These are phyloP conservation scores for Troides oblongomaculatus DNA, from an alignment of 2,888 invertebrate genomes.

Conservation along the genomic window DNA sequence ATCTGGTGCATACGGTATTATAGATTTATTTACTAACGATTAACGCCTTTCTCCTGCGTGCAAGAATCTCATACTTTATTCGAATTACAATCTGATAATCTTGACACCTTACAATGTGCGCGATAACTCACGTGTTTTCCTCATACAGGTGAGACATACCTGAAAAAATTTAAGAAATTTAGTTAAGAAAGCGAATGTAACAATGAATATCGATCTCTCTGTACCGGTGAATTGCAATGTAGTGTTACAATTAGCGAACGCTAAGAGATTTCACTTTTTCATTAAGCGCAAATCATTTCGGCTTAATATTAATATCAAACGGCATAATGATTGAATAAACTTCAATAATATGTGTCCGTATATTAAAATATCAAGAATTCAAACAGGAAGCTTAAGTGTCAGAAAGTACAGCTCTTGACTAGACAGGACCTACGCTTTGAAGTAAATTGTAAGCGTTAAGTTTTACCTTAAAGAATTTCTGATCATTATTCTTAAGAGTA, in stretches of 20 bases:
- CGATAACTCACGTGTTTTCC: conserved; percentile 16
- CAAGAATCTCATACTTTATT: conserved; percentile 16
- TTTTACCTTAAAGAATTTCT: no score
- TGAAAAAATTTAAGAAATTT: conserved; percentile 23
- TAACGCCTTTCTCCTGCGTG: conserved; percentile 19
- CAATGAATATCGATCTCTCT: conserved; percentile 8
- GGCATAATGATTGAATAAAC: no score
- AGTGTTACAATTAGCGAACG: background rate
- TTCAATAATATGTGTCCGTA: no score
- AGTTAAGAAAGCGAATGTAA: conserved; percentile 12
- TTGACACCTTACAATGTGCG: conserved; percentile 16
- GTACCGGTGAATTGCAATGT: background rate
- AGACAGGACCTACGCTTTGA: no score
- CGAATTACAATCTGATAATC: conserved; percentile 11
- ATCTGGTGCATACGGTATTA: background rate
- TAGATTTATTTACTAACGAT: conserved; percentile 4
- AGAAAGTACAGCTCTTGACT: no score
- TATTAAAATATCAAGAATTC: no score
- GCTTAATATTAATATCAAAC: background rate
- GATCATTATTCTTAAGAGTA: no score
- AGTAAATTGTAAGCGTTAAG: no score
- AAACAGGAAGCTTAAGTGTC: no score
- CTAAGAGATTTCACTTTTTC: conserved; percentile 1
- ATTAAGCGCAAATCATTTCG: background rate
- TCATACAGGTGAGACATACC: conserved; percentile 19